Base-by-base conservation (phyloP, 2,797 vertebrate genomes). In the Lates japonicus region DNA sequence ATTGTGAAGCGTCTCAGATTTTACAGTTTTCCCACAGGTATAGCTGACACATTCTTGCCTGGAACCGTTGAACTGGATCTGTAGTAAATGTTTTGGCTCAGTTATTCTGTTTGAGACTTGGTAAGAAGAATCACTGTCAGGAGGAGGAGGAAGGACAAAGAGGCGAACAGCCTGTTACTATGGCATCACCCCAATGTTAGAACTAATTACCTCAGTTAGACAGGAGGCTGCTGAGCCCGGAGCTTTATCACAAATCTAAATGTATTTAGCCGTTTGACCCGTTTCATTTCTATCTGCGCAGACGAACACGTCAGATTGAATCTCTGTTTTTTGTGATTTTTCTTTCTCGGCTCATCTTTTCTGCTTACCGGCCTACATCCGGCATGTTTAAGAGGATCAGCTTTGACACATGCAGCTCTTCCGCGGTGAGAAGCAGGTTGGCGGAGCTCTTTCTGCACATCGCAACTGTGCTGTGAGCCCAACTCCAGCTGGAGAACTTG, bases 191-290 rank as follows among this genome's bases (percentile, higher is more conserved):
- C 74, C 67, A 17, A 8, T 57, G 39, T 52, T 87, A 10, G 60
- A 69, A 76, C 69, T 88, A 87, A 91, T 90, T 83, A 87, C 58
- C 51, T 44, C 78, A 68, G 13, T 85, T 73, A 82, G 84, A 48
- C 74, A 71, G 69, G 81, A 86, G 78, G 63, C 78, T 29, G 68
- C 83, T 35, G 73, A 83, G 72, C 78, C 82, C 44, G 52, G 46
- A 80, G 73, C 62, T 61, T 81, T 74, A 84, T 89, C 85, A 80
- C 76, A 67, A 68, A 88, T 85, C 81, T 82, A 58, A 76, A 85
- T 84, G 76, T 80, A 55, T 80, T 90, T 84, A 64, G 59, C 75
- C 77, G 79, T 80, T 80, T 82, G 67, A 86, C 63, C 65, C 29
- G 31, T 89, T 83, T 70, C 59, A 86, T 85, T 87, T 73, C 39